phyloP scores from a whole-genome alignment of 1,140 invertebrate genomes.

The Vollenhovia emeryi region DNA sequence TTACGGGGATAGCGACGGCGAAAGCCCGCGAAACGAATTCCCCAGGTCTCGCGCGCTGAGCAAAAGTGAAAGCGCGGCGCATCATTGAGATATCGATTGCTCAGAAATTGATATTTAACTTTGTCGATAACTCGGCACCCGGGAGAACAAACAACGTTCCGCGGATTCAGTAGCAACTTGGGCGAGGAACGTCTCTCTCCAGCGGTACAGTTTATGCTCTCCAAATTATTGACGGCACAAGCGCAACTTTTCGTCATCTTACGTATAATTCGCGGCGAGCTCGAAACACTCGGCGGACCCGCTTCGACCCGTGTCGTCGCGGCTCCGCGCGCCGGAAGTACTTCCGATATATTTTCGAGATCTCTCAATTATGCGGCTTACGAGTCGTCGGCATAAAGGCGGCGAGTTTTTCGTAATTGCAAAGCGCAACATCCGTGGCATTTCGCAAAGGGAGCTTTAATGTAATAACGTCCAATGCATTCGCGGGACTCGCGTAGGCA shows the following conservation, averaged over 20 bases:
- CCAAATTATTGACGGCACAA: background rate
- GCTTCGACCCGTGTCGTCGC: too few relatives aligned
- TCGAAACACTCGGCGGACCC: too few relatives aligned
- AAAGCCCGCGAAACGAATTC: conserved; percentile 35
- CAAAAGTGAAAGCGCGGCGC: conserved; percentile 44
- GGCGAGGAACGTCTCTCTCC: background rate
- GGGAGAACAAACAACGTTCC: background rate
- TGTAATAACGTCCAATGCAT: conserved; percentile 69
- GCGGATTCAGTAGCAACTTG: too few relatives aligned
- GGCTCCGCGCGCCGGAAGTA: background rate
- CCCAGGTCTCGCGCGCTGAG: conserved; percentile 5
- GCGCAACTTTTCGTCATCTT: background rate
- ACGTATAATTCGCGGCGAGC: background rate
- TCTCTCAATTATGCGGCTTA: conserved; percentile 3
- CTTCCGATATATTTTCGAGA: conserved; percentile 9
- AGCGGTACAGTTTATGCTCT: background rate
- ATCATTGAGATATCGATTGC: conserved; percentile 33
- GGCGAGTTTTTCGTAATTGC: conserved; percentile 59
- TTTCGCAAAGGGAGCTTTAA: conserved; percentile 61
- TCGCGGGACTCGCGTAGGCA: conserved; percentile 45
- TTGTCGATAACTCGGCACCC: background rate
- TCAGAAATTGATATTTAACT: conserved; percentile 17
- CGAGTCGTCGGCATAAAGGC: background rate
- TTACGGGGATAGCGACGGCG: conserved; percentile 20
- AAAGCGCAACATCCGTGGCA: conserved; percentile 49